phyloP scores from a whole-genome alignment of 2,888 invertebrate species.

The Stenotaenia linearis region DNA sequence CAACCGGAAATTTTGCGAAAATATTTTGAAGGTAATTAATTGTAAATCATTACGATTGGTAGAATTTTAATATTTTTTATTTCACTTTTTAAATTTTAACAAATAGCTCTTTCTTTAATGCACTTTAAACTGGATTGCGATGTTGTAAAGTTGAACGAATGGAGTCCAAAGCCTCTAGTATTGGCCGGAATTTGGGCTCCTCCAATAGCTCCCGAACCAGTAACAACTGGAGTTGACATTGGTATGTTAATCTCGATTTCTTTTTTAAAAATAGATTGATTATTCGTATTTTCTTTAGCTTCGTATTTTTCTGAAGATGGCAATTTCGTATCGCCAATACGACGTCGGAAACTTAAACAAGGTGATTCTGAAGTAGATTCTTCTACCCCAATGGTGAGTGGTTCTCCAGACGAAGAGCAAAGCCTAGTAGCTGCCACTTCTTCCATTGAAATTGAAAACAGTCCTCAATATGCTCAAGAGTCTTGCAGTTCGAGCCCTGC shows the following conservation, averaged over 20 bases:
- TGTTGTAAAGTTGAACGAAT: conserved; percentile 79
- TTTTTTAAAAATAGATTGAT: no score
- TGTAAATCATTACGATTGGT: no score
- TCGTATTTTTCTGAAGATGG: conserved; percentile 27
- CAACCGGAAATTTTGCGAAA: conserved; percentile 70
- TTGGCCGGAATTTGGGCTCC: conserved; percentile 81
- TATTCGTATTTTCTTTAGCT: background rate
- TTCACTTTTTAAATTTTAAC: no score
- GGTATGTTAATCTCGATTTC: conserved; percentile 49
- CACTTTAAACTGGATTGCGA: conserved; percentile 63
- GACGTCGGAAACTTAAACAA: background rate
- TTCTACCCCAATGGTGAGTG: background rate
- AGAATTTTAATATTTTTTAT: background rate
- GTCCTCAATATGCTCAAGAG: background rate
- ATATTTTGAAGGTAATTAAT: conserved; percentile 64
- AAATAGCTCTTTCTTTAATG: background rate
- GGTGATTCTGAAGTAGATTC: background rate
- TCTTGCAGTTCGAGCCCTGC: conserved; percentile 32
- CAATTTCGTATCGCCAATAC: background rate
- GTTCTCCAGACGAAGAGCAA: background rate
- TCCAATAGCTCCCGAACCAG: conserved; percentile 67
- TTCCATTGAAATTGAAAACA: background rate
- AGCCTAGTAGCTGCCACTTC: background rate
- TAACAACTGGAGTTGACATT: conserved; percentile 60
- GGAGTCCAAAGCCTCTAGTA: conserved; percentile 76